Base-by-base conservation (phyloP, 2,888 invertebrate genomes). In the Leptopilina syphax region DNA sequence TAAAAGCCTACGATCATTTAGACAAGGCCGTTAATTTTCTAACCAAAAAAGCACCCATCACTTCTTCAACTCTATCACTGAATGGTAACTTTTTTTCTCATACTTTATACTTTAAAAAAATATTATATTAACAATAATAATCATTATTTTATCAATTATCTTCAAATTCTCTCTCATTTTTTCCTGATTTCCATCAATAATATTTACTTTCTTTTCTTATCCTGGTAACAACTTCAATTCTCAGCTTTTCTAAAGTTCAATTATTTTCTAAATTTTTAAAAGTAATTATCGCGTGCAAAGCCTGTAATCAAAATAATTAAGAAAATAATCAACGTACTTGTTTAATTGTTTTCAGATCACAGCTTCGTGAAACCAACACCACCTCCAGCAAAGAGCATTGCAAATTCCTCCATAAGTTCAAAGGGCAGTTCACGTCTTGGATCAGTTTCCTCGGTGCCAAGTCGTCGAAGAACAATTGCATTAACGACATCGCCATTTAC, bases 1-100 rank as follows among this genome's bases (percentile, higher is more conserved):
- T 86, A 7, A 84, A 78, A 41, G 85, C 85, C 3, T 82, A 86
- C 66, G 79, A 79, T 77, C 84, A 82, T 77, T 78, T 88, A 7
- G 87, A 87, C 34, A 85, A 82, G 77, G 87, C 87, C 5, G 76
- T 87, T 1, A 6, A 1, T 8, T 18, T 67, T 10, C 10, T 67
- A 47, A 1, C 1, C 0, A 10, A 3, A 18, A 24, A 47, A 47
- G 9, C 10, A 10, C 47, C 47, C 9, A 13, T 4, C 44, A 67
- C 67, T n/a, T 67, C 67, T 8, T 47, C 47, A 44, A 24, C 67
- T 67, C 0, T 47, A 18, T 67, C 67, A 18, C 4, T 47, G 8
- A 18, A 47, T 47, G 67, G 67, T 67, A 67, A 67, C n/a, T 67
- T 67, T 44, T 8, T 34, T 34, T 65, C 13, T 12, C 10, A 13